Evolutionary conservation across 1,140 invertebrate species (phyloP), one percentile per base, ranked within the genome.

Genomic region (Papilio polyxenes): DNA sequence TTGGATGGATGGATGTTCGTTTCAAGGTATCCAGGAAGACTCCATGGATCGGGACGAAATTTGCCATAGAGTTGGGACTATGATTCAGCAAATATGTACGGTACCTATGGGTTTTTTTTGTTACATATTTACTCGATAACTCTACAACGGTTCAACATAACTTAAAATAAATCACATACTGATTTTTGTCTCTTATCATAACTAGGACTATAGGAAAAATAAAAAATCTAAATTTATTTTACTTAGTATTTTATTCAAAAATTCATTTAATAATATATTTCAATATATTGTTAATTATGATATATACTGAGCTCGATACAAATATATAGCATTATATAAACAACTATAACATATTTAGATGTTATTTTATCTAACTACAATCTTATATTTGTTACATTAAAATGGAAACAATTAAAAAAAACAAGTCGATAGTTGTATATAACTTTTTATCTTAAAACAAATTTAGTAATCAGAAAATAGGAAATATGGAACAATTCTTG

Each of bases 311-410:
- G 20, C 23, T 37, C 62, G 62, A 65, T 65, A 65, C 62, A 65
- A 65, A 65, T 65, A 65, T 65, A 65, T 31, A 65, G 23, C 62
- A n/a, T 31, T 31, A 23, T 62, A 62, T 23, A 62, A 62, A 62
- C 20, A 62, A 62, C 59, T 23, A 17, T 17, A 59, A 59, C 17
- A 59, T 20, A 65, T 65, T 11, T 31, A 9, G 62, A 10, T 65
- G 10, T 31, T 65, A 23, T 65, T 65, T 9, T 23, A 62, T 23
- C 23, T 31, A 65, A 65, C 62, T 23, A 65, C 23, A 31, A 37
- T 72, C 2, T 40, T 72, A 15, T 37, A 37, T 6, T 2, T 23
- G 31, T 15, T 72, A 72, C 65, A 72, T 37, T 3, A 72, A 72
- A 15, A 72, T 72, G 37, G 23, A 72, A 72, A 37, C 65, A 72